Conservation (phyloP, 2,113 vertebrate genomes). For the Nanger granti region DNA sequence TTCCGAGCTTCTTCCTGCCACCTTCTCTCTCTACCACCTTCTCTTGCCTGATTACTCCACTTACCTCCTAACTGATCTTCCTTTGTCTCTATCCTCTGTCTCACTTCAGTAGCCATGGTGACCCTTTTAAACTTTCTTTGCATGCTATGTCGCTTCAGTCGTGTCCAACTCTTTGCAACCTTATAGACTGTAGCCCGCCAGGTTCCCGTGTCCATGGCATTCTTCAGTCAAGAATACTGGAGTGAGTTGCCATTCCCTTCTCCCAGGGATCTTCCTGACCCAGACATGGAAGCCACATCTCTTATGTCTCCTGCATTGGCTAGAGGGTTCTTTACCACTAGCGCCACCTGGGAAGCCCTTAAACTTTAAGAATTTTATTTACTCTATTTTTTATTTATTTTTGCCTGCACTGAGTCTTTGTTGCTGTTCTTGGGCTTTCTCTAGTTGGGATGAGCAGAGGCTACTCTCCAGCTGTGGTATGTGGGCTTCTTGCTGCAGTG, state of each 20-base stretch:
- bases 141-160: background rate
- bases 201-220: background rate
- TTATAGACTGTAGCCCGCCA: background rate
- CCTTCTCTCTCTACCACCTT: background rate
- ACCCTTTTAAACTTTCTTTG: background rate
- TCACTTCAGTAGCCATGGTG: background rate
- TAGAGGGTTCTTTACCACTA: background rate
- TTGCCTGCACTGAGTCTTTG: background rate
- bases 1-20: background rate
- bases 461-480: background rate
- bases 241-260: background rate
- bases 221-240: background rate
- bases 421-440: background rate
- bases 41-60: background rate
- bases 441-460: background rate
- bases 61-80: background rate
- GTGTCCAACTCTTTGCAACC: background rate
- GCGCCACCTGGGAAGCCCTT: background rate
- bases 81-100: background rate
- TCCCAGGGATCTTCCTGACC: background rate
- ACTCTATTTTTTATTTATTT: background rate
- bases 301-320: background rate
- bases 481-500: background rate
- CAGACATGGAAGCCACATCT: background rate
- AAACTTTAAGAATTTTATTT: background rate